Evolutionary conservation across 2,113 vertebrate genomes (phyloP).

Genomic region (Microcebus lehilahytsara): DNA sequence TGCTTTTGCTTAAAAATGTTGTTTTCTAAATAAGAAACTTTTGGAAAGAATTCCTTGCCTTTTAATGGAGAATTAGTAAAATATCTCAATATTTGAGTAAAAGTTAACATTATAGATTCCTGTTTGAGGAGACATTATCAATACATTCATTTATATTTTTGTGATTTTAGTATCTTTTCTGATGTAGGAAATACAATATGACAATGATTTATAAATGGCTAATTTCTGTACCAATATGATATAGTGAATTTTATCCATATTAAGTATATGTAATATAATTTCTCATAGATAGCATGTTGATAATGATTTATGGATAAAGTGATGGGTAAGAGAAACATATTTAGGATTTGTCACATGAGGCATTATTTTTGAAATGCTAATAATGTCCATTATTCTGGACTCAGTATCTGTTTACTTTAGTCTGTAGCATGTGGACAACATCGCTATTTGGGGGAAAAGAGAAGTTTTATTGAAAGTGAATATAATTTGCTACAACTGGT

Average conservation of each 20-base stretch:
- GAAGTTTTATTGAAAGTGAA: background rate
- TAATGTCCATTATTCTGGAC: background rate
- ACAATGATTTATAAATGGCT: background rate
- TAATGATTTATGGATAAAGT: background rate
- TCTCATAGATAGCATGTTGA: background rate
- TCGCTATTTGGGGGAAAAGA: background rate
- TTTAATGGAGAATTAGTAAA: background rate
- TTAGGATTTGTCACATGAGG: background rate
- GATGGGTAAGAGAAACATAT: background rate
- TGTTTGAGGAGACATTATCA: background rate
- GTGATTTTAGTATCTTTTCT: background rate
- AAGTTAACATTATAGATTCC: background rate
- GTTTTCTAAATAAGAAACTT: background rate
- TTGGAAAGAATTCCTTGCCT: background rate
- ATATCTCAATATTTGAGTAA: background rate
- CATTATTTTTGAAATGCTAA: slow-evolving; percentile 4
- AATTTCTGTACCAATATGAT: background rate
- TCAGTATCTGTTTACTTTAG: background rate
- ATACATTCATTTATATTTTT: background rate
- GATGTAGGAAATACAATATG: background rate
- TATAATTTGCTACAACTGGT: background rate
- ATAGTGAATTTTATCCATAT: background rate
- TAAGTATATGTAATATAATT: background rate
- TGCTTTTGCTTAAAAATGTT: background rate
- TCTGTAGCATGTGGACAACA: background rate